phyloP scores from a whole-genome alignment of 2,797 vertebrate genomes.

The Heteromormyrus szaboi region DNA sequence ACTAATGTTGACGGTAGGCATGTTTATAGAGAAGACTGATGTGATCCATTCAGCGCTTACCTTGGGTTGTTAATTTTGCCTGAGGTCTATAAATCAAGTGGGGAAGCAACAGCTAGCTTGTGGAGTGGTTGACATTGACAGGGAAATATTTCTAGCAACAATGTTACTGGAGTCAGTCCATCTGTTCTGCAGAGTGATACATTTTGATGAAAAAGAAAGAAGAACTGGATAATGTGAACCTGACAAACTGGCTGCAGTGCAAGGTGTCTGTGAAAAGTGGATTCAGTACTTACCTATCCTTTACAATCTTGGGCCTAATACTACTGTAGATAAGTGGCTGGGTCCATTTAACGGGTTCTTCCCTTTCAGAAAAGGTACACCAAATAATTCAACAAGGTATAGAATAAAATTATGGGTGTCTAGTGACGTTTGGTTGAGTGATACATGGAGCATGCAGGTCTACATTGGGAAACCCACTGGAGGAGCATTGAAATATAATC shows the following conservation, averaged over 20 bases:
- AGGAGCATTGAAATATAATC: not conserved
- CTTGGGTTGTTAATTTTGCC: not conserved
- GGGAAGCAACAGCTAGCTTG: not conserved
- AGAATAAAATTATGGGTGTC: not conserved
- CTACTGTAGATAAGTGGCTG: not conserved
- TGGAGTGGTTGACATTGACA: constrained; percentile 14
- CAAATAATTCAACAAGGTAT: not conserved
- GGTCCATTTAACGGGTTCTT: not conserved
- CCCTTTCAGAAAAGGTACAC: not conserved
- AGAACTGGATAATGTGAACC: not conserved
- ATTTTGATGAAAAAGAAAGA: constrained; percentile 19
- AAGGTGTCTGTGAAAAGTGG: not conserved
- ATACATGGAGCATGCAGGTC: not conserved
- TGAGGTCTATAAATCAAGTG: not conserved
- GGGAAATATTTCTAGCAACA: constrained; percentile 23
- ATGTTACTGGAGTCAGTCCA: constrained; percentile 22
- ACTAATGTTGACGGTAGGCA: not conserved
- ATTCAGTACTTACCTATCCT: not conserved
- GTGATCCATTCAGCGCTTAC: not conserved
- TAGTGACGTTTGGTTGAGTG: not conserved
- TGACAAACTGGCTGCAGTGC: constrained; percentile 15
- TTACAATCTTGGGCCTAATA: not conserved
- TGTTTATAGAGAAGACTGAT: not conserved
- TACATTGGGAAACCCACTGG: not conserved
- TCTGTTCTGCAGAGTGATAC: constrained; percentile 13